A percentile compares a stretch with the other conserved stretches of the same genome.
Evolutionary conservation across 2,113 vertebrate genomes (phyloP).

Genomic region (Pterocles burchelli): DNA sequence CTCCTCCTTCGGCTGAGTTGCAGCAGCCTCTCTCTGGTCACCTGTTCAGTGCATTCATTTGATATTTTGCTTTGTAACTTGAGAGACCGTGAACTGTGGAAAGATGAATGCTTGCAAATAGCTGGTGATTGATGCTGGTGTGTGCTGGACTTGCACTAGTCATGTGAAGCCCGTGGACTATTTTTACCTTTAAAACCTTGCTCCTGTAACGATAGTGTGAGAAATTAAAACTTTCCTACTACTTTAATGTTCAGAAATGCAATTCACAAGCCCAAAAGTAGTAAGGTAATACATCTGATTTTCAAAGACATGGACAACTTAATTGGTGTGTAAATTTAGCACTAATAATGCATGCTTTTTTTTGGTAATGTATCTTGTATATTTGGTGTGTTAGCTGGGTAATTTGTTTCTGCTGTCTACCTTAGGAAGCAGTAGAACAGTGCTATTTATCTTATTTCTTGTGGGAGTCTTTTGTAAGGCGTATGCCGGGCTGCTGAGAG

Average conservation of each 20-base stretch:
- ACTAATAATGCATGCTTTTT: conserved; percentile 15
- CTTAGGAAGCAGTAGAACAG: neutral
- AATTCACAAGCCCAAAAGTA: neutral
- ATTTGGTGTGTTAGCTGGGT: neutral
- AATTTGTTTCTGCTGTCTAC: conserved; percentile 40
- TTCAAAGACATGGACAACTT: conserved; percentile 49
- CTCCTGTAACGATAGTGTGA: neutral
- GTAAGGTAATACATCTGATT: conserved; percentile 42
- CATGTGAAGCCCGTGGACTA: neutral
- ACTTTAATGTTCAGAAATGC: neutral
- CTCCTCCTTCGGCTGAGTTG: neutral
- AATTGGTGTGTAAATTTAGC: conserved; percentile 53
- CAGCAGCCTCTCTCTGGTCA: neutral
- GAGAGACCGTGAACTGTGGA: neutral
- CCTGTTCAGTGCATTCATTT: neutral
- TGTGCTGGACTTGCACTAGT: neutral
- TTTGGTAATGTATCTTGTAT: neutral
- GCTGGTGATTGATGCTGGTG: neutral
- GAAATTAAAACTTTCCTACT: neutral
- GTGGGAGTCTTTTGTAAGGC: neutral
- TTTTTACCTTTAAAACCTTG: neutral
- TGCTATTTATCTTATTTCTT: conserved; percentile 46
- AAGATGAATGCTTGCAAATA: neutral
- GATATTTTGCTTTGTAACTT: neutral
- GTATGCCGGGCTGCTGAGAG: neutral